These are phyloP conservation scores for Clarias gariepinus DNA, from an alignment of 2,113 vertebrate genomes.

Conservation along the genomic window DNA sequence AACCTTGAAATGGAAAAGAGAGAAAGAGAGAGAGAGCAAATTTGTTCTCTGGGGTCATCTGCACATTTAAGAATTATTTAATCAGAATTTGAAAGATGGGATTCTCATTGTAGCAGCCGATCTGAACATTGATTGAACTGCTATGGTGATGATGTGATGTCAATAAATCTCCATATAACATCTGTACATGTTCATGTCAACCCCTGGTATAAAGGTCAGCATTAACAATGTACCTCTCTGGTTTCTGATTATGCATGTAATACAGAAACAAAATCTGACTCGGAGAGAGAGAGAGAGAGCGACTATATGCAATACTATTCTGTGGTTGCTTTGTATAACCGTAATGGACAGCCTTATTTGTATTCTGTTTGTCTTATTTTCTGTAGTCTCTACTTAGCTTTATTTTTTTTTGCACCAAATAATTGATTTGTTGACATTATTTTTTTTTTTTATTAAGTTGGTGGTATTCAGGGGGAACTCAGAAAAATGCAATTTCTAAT, in stretches of 20 bases:
- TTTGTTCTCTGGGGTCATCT: slow-evolving; percentile 49
- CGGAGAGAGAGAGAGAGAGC: background rate
- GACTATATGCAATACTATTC: background rate
- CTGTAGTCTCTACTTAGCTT: background rate
- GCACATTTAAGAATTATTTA: slow-evolving; percentile 60
- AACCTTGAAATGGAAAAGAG: slow-evolving; percentile 51
- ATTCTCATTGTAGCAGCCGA: slow-evolving; percentile 38
- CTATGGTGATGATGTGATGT: slow-evolving; percentile 43
- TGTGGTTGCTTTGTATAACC: background rate
- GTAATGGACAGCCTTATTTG: background rate
- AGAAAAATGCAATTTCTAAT: background rate
- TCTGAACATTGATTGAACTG: slow-evolving; percentile 51
- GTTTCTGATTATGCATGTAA: slow-evolving; percentile 9
- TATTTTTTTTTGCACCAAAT: background rate
- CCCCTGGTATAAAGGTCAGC: slow-evolving; percentile 40
- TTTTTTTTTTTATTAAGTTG: background rate
- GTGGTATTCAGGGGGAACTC: background rate
- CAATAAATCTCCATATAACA: slow-evolving; percentile 41
- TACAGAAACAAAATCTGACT: slow-evolving; percentile 26
- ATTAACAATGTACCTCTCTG: slow-evolving; percentile 8
- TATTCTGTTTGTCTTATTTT: background rate
- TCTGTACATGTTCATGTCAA: slow-evolving; percentile 41
- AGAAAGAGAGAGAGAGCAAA: slow-evolving; percentile 30
- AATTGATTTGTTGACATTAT: background rate
- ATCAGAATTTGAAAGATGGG: slow-evolving; percentile 52